Evolutionary conservation across 2,113 vertebrate species (phyloP), one percentile per base, ranked within the genome.

Genomic region (Climacteris rufus): DNA sequence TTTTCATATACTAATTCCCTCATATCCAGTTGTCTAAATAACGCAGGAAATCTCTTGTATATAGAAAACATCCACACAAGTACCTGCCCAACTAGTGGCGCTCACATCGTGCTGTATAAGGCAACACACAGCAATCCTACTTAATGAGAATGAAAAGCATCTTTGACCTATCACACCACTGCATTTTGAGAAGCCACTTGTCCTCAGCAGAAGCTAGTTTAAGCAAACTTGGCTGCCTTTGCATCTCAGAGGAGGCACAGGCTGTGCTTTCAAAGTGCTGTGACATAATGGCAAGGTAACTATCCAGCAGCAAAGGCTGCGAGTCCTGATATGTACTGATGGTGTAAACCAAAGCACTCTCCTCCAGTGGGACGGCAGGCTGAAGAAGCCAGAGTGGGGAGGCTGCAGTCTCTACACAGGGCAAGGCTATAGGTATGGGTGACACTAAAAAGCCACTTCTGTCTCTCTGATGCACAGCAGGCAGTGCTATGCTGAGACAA

Each of bases 51-150:
- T 20, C 22, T 84, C 59, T 50, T 30, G 15, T 11, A 31, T 20
- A 63, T 5, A 33, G 77, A 76, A 71, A 61, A 2, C 3, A 50
- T 14, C 33, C 35, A 65, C 83, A 84, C 50, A 84, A 71, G 14
- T 39, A 23, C 27, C 5, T 52, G 24, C 57, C 53, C 57, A 31
- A 11, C 37, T 16, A 22, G 10, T 1, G 1, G 31, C 0, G 1
- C 9, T 56, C 35, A 31, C 7, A 6, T 10, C 0, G 0, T 6
- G 14, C 69, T 10, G 9, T 6, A 0, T 5, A 75, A 74, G 15
- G 52, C 11, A 42, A 70, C 39, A 50, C 2, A 59, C 3, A 35
- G 13, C 54, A 61, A 49, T 25, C 12, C 25, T 11, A n/a, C 60
- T 25, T 68, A 10, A 35, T 9, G 14, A 44, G 30, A 61, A 66